phyloP scores from a whole-genome alignment of 1,140 invertebrate genomes.

The Pachypsylla venusta region DNA sequence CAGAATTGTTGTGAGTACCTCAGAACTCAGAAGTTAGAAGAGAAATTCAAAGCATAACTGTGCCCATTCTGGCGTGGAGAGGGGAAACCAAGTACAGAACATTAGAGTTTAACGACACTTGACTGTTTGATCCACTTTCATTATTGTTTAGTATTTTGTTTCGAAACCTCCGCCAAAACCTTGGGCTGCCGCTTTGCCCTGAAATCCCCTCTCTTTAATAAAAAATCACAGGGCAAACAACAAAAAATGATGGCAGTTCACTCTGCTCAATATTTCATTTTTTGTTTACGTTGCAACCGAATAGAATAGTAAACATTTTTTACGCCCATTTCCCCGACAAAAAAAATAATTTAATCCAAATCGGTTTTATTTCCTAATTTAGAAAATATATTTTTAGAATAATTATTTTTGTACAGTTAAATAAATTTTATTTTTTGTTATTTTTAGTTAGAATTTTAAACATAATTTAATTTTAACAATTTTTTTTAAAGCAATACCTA shows the following conservation, averaged over 20 bases:
- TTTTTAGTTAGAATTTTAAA: background rate
- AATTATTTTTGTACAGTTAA: constrained; percentile 9
- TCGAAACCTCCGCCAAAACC: constrained; percentile 9
- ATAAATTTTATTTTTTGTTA: background rate
- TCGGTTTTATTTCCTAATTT: background rate
- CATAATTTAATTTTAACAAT: background rate
- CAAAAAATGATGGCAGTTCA: background rate
- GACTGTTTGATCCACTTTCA: constrained; percentile 9
- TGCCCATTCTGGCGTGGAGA: constrained; percentile 8
- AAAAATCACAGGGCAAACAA: too few species aligned
- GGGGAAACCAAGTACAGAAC: background rate
- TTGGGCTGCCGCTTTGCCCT: constrained; percentile 4
- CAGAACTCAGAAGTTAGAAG: too few species aligned
- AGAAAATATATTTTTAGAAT: background rate
- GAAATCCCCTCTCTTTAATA: background rate
- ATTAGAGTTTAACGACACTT: constrained; percentile 8
- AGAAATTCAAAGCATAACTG: constrained; percentile 9
- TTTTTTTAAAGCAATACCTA: background rate
- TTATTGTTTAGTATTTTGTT: too few species aligned
- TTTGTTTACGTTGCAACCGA: background rate
- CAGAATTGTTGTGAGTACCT: background rate
- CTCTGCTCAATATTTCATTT: constrained; percentile 2
- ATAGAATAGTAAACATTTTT: background rate
- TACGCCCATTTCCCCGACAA: constrained; percentile 2
- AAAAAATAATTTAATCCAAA: too few species aligned